Conservation (phyloP, 2,797 vertebrate species). For the Chelon auratus region DNA sequence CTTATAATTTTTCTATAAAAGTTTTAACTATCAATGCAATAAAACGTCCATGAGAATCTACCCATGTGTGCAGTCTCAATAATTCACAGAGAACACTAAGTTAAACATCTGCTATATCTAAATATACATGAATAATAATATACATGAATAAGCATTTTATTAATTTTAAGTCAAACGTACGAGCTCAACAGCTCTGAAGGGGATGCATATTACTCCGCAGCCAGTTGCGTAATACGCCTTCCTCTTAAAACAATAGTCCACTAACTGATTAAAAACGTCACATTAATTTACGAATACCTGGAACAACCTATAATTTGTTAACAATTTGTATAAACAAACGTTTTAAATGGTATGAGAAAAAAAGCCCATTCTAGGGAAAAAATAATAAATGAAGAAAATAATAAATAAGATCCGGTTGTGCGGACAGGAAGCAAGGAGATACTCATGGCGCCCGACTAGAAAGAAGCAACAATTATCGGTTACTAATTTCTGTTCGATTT, state of each 20-base stretch:
- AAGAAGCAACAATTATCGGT: conserved; percentile 80
- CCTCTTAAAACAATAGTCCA: conserved; percentile 83
- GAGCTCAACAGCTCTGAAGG: neutral
- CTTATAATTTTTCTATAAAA: conserved; percentile 57
- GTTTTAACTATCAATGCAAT: conserved; percentile 71
- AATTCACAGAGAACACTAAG: neutral
- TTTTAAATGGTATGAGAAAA: fast-evolving
- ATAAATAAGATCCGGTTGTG: conserved; percentile 86
- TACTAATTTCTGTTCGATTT: conserved; percentile 66
- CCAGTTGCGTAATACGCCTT: conserved; percentile 66
- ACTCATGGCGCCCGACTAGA: conserved; percentile 89
- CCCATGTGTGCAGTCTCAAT: conserved; percentile 8
- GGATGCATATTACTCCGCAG: conserved; percentile 82
- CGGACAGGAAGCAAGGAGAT: conserved; percentile 84
- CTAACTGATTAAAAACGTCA: conserved; percentile 26
- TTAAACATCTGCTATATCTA: neutral
- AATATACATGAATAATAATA: neutral
- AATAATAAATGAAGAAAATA: conserved; percentile 78
- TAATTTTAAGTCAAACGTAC: neutral
- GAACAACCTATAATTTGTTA: fast-evolving
- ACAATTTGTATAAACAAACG: neutral
- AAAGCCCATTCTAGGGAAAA: conserved; percentile 15
- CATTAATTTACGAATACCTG: neutral
- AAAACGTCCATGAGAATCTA: conserved; percentile 64
- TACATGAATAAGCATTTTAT: neutral